Evolutionary conservation across 1,140 invertebrate species (phyloP), one percentile per base, ranked within the genome.

Genomic region (Macrobrachium rosenbergii): DNA sequence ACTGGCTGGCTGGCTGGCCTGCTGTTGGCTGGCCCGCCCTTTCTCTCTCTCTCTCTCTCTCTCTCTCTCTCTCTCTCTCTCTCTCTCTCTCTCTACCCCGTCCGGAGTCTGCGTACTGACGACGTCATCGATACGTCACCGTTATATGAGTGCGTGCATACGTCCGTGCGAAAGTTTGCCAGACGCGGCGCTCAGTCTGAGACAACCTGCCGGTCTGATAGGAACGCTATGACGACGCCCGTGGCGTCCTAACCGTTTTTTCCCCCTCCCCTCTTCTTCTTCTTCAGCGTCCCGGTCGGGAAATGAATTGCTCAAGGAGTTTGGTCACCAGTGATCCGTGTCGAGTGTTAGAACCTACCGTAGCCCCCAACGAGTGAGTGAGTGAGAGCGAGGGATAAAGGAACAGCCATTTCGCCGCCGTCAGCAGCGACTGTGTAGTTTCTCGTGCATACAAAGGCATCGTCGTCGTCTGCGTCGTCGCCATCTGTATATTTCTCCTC

Each of bases 61-160:
- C 43, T 52, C 73, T 76, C 73, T 78, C 45, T 78, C 43, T 78
- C 45, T 78, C 45, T 78, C 43, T 58, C 76, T 78, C 76, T 58
- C 76, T 52, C 76, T 52, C 23, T 43, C 14, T 58, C 76, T n/a
- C 45, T n/a, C 17, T 78, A 21, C 77, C 69, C 77, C 37, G 37
- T 62, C 78, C 83, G 67, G 86, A 88, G 86, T 88, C 86, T 88
- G 86, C 86, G 86, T 88, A 82, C 79, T 82, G 63, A 67, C 69
- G 76, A 88, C 86, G 86, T 88, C 86, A 88, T 72, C n/a, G 86
- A 28, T 82, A 82, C 86, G 86, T 88, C 86, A 88, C 86, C 72
- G 59, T 77, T 45, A 80, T 82, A 62, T 62, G 86, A 67, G 60
- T 69, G 86, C 67, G 10, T 58, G 52, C 52, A 5, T 75, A 64